Percentiles rank a stretch among this genome's conserved stretches.
These are phyloP conservation scores for Telmatochromis sp. DNA, from an alignment of 2,113 vertebrate genomes.

Conservation along the genomic window DNA sequence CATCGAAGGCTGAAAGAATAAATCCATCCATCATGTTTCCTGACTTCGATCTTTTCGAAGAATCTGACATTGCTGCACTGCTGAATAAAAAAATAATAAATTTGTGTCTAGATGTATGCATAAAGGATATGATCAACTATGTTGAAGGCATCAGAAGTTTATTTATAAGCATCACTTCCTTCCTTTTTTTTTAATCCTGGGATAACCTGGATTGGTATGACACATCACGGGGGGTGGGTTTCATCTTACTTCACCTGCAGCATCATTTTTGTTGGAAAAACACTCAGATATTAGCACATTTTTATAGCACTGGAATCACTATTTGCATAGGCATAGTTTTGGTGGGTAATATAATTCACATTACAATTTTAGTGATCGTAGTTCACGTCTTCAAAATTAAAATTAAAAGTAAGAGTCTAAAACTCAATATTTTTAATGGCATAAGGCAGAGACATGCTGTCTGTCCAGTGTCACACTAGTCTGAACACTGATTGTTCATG, in stretches of 20 bases:
- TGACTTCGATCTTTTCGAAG: not conserved
- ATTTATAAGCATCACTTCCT: not conserved
- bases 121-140: not conserved
- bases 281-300: not conserved
- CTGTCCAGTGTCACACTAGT: not conserved
- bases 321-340: not conserved
- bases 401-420: not conserved
- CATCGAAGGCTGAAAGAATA: not conserved
- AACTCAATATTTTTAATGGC: not conserved
- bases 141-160: not conserved
- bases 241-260: not conserved
- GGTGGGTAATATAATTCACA: not conserved
- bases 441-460: not conserved
- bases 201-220: not conserved
- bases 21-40: not conserved
- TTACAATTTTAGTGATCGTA: not conserved
- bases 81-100: not conserved
- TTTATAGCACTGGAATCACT: not conserved
- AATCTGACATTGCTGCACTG: not conserved
- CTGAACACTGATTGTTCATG: not conserved
- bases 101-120: not conserved
- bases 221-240: not conserved
- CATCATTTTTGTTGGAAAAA: not conserved
- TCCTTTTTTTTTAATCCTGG: not conserved
- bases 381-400: rapidly evolving